phyloP scores from a whole-genome alignment of 2,888 invertebrate species.

The Helleia helle region DNA sequence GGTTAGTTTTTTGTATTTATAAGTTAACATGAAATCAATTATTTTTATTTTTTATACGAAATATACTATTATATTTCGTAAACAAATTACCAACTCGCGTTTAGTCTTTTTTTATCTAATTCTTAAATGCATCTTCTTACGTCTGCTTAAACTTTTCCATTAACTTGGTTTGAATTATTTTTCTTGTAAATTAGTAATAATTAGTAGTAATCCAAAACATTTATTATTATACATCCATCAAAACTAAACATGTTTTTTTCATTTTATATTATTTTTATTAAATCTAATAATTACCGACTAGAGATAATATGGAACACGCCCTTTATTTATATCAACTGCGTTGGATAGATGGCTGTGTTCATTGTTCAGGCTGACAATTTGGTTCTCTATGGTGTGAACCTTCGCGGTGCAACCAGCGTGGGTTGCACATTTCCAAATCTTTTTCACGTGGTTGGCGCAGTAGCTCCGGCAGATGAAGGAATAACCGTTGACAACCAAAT shows the following conservation, averaged over 20 bases:
- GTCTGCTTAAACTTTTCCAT: no score
- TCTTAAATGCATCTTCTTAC: no score
- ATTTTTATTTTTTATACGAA: no score
- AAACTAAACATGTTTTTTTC: neutral
- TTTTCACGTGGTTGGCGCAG: slow-evolving; percentile 41
- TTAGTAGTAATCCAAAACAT: neutral
- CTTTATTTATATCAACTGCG: neutral
- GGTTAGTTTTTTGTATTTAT: no score
- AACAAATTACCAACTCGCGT: no score
- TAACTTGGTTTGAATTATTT: no score
- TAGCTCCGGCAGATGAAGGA: slow-evolving; percentile 48
- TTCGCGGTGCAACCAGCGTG: slow-evolving; percentile 46
- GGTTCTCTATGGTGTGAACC: slow-evolving; percentile 41
- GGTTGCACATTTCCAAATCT: slow-evolving; percentile 48
- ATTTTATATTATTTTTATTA: neutral
- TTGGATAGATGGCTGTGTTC: slow-evolving; percentile 35
- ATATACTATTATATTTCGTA: no score
- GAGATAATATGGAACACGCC: neutral
- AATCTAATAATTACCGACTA: neutral
- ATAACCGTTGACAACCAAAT: slow-evolving; percentile 43
- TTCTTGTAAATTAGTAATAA: neutral
- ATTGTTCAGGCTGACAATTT: slow-evolving; percentile 37
- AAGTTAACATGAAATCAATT: no score
- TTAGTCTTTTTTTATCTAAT: no score
- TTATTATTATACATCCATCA: slow-evolving; percentile 1